Evolutionary conservation across 1,140 invertebrate species (phyloP), one percentile per base, ranked within the genome.

Genomic region (Maniola jurtina): DNA sequence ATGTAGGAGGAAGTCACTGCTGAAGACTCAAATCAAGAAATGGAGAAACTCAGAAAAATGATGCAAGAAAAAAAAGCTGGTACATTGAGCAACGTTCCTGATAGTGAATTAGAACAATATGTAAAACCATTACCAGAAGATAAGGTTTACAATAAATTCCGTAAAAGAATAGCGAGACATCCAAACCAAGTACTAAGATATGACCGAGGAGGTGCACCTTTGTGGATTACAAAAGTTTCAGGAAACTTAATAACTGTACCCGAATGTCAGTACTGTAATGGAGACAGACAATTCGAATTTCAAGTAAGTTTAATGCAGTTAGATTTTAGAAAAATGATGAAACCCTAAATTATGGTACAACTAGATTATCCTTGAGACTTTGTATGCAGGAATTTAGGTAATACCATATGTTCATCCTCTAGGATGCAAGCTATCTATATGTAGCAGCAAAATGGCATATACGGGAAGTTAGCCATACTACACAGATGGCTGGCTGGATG

Each of bases 221-320:
- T 99, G 2, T 98, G 95, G 94, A 96, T 98, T 50, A 95, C 96
- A 40, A 81, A 84, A 40, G 88, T 92, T 38, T 86, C 89, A 61
- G 85, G 88, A 56, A 60, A 75, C 48, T 15, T 75, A 38, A 59
- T 68, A 13, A 61, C 91, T 61, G 81, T 94, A 36, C 96, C 97
- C 25, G 90, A 92, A 25, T 99, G 98, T 88, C 86, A 92, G 57
- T 82, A 93, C 64, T 99, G 98, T 91, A 93, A 93, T 64, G 91
- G 92, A 14, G 89, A 93, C 66, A 93, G 98, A 71, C 92, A 95
- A 72, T 99, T 98, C 93, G 98, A 99, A 91, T 98, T 98, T 92
- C 96, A 98, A 92, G 95, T 97, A 85, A 75, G 74, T 69, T 59
- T 55, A 9, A 42, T 42, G n/a, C n/a, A n/a, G n/a, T n/a, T n/a